Conservation (phyloP, 2,797 vertebrate genomes). For the Lateolabrax maculatus region DNA sequence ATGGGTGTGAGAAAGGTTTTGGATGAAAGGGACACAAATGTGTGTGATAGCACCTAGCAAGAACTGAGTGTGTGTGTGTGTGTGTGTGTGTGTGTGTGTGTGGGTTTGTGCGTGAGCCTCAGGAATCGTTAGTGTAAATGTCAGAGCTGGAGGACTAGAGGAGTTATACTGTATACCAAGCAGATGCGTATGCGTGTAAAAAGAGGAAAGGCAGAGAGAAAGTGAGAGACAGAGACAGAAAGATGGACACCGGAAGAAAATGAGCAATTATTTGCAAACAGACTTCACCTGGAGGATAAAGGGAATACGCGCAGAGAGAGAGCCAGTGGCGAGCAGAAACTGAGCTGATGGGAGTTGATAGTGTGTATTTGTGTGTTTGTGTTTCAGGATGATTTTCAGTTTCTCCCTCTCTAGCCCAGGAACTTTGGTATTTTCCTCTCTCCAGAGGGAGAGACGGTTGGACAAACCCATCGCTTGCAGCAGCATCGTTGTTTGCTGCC, state of each 20-base stretch:
- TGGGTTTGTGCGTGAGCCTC: constrained; percentile 28
- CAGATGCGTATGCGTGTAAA: constrained; percentile 44
- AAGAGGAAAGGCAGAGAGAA: constrained; percentile 16
- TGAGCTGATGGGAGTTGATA: constrained; percentile 54
- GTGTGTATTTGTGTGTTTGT: constrained; percentile 24
- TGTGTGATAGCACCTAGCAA: constrained; percentile 39
- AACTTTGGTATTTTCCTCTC: constrained; percentile 61
- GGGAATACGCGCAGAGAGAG: constrained; percentile 18
- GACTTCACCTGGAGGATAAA: constrained; percentile 53
- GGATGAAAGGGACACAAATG: constrained; percentile 39
- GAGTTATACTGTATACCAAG: constrained; percentile 37
- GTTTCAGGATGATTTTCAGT: constrained; percentile 29
- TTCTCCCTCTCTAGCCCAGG: constrained; percentile 30
- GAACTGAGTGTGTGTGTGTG: constrained; percentile 29
- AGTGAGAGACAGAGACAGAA: constrained; percentile 14
- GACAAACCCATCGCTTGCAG: constrained; percentile 50
- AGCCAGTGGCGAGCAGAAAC: constrained; percentile 49
- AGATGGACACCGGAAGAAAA: constrained; percentile 44
- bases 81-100: constrained; percentile 9
- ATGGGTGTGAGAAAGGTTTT: constrained; percentile 10
- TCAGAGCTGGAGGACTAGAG: constrained; percentile 46
- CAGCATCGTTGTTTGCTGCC: constrained; percentile 33
- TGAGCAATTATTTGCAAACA: constrained; percentile 53
- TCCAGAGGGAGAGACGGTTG: constrained; percentile 48
- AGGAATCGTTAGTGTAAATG: constrained; percentile 63